A percentile compares a stretch with the other conserved stretches of the same genome.
These are phyloP conservation scores for Troides oblongomaculatus DNA, from an alignment of 2,888 invertebrate genomes.

Conservation along the genomic window DNA sequence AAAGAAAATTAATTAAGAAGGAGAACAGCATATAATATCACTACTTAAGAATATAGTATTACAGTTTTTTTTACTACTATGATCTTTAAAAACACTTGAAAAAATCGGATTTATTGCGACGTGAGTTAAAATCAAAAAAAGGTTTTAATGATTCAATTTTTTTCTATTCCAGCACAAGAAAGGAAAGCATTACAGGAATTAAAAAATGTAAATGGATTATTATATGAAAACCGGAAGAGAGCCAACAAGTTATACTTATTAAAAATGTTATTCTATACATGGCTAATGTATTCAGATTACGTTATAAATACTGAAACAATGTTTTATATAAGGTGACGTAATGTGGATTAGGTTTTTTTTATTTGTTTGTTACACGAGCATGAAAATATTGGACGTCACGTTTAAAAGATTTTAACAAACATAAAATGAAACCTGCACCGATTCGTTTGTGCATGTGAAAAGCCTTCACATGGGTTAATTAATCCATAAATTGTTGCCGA, in stretches of 20 bases:
- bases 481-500: slow-evolving; percentile 37
- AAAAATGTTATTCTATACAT: neutral
- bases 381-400: slow-evolving; percentile 13
- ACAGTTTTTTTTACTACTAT: no score
- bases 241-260: neutral
- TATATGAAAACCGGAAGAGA: neutral
- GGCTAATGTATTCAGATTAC: neutral
- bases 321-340: neutral
- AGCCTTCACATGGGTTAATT: slow-evolving; percentile 34
- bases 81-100: no score
- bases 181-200: slow-evolving; percentile 44
- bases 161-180: slow-evolving; percentile 56
- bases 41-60: no score
- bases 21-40: no score
- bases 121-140: neutral
- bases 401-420: slow-evolving; percentile 27
- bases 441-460: slow-evolving; percentile 29
- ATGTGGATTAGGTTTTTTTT: neutral
- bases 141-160: slow-evolving; percentile 4
- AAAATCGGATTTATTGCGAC: no score
- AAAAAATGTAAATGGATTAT: slow-evolving; percentile 27
- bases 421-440: slow-evolving; percentile 23
- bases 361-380: neutral
- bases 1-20: no score
- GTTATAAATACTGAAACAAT: neutral